Base-by-base conservation (phyloP, 2,113 vertebrate species). In the Petromus typicus region DNA sequence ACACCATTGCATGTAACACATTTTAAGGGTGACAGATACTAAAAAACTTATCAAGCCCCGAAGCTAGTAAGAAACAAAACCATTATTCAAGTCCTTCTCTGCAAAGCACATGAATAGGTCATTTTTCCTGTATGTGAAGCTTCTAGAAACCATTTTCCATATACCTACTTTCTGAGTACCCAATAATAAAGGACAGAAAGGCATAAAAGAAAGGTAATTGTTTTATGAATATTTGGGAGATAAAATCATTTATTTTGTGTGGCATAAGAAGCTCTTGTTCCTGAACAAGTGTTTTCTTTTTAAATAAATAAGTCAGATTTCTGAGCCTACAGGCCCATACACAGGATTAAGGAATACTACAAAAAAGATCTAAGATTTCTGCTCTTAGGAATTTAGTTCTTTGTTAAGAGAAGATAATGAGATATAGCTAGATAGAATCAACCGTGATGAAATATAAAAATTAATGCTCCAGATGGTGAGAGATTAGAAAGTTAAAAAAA, bases 51-150 rank as follows among this genome's bases (percentile, higher is more conserved):
- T 88, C 13, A 95, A 91, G 18, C 57, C 64, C 85, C 8, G 1
- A 56, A 86, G 20, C 43, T n/a, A 59, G 20, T 76, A 69, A 75
- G 9, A 82, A 90, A 8, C 2, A 82, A 86, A 83, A 14, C 10
- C 16, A 25, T 59, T 87, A 90, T 76, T 87, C 14, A 85, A 67
- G 81, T 80, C 32, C 34, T 61, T 51, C 95, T 84, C 32, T 85
- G 22, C 64, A 16, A 54, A 71, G 5, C 54, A 71, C 5, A 18
- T 17, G 43, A 75, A 16, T 22, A 67, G 25, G 13, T 51, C n/a
- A 90, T 67, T 93, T 90, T 88, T 30, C 23, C 6, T 87, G 16
- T 76, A 45, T 22, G 48, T 90, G 37, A 71, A 59, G 20, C 2
- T 54, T 71, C 56, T 57, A 91, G 16, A 57, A 89, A 76, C 11